Base-by-base conservation (phyloP, 1,140 invertebrate species). In the Chlorops oryzae region DNA sequence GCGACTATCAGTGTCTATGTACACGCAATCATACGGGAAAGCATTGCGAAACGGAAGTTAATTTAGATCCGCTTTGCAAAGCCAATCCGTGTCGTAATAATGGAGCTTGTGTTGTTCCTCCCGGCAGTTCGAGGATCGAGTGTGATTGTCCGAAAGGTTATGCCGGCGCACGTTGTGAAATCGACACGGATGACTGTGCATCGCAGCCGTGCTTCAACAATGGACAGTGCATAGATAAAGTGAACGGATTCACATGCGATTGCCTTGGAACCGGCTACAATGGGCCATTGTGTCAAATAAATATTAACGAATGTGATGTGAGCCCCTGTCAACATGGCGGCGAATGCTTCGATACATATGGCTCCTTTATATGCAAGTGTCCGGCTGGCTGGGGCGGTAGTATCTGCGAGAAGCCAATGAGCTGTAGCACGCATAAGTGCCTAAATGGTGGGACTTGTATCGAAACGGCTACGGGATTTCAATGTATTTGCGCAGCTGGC, bases 341-440 rank as follows among this genome's bases (percentile, higher is more conserved):
- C 18, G 73, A 79, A 7, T 90, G 88, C 72, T 88, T 83, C 65
- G 85, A 88, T 66, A 86, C 80, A 47, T 88, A 88, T 62, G 87
- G 87, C 10, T 77, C 81, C 28, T 90, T 87, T 71, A 80, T 85
- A 54, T 97, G 93, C 65, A 80, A 85, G 41, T 97, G 94, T 74
- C 76, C 81, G 32, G 74, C 79, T 13, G 91, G 91, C 35, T 96
- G 87, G 78, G 83, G 81, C 27, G 92, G 91, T 6, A 62, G 74
- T 18, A 79, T 81, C 53, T 85, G 83, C 62, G 78, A 82, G 46
- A 61, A 64, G 10, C 75, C 78, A 50, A 72, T 81, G 40, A 75
- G 77, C 54, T 84, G 81, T 57, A 61, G 65, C 28, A 78, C 74
- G 4, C 67, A 76, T 53, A 79, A 79, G 6, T 81, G 82, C 56